Conservation (phyloP, 1,140 invertebrate species). For the Mya arenaria region DNA sequence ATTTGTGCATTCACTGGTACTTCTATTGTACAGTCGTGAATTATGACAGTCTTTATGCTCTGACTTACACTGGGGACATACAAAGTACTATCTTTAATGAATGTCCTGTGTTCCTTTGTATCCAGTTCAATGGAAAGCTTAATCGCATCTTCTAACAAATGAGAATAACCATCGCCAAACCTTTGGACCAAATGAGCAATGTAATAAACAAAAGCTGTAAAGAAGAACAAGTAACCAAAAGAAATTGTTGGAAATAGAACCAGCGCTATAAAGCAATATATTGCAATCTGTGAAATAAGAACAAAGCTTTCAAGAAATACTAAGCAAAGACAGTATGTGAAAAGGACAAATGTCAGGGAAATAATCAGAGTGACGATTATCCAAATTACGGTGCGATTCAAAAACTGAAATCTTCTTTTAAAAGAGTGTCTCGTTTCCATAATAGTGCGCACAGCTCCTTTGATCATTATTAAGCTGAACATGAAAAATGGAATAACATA, state of each 20-base stretch:
- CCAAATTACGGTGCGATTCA: not conserved
- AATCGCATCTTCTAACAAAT: not conserved
- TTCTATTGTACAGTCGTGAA: not conserved
- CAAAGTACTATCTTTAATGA: not conserved
- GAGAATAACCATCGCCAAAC: not conserved
- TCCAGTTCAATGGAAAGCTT: not conserved
- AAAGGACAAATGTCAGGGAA: not conserved
- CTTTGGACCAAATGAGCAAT: not conserved
- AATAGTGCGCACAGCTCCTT: not conserved
- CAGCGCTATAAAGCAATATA: not conserved
- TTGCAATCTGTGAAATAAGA: not conserved
- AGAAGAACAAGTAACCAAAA: conserved; percentile 1
- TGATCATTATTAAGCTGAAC: not conserved
- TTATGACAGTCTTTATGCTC: not conserved
- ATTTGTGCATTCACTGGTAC: not conserved
- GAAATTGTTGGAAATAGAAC: not conserved
- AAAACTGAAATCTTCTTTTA: not conserved
- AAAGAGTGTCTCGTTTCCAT: not conserved
- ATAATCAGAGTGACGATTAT: not conserved
- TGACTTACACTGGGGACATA: not conserved
- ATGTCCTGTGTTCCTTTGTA: not conserved
- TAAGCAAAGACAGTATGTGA: not conserved
- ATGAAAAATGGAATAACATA: not conserved
- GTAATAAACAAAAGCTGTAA: not conserved
- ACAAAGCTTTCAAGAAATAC: not conserved